These are phyloP conservation scores for Drosophila mojavensis DNA, from an alignment of 1,140 invertebrate species.

Conservation along the genomic window DNA sequence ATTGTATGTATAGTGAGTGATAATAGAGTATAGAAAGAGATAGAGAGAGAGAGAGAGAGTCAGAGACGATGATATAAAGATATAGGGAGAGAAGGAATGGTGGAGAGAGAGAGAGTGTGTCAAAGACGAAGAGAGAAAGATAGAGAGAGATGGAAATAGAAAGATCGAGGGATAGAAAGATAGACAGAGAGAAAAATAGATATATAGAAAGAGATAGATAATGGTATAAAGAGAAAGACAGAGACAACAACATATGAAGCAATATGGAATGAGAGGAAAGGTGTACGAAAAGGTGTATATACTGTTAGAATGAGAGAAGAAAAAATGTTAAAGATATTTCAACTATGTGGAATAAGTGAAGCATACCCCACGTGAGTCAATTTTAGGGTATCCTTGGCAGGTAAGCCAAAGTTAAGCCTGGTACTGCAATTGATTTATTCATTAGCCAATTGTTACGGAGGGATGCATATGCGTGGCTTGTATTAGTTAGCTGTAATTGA, in stretches of 20 bases:
- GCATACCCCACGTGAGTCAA: background rate
- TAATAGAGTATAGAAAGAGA: background rate
- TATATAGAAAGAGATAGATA: background rate
- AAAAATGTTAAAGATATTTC: too few species aligned
- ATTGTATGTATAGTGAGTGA: too few species aligned
- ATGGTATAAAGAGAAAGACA: background rate
- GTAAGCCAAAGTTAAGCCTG: background rate
- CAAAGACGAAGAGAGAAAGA: background rate
- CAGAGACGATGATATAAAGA: background rate
- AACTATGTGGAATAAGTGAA: too few species aligned
- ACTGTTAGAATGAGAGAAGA: too few species aligned
- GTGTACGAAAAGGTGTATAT: too few species aligned
- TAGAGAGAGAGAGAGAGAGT: background rate
- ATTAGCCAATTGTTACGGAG: conserved; percentile 37
- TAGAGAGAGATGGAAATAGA: background rate
- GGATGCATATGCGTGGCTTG: conserved; percentile 27
- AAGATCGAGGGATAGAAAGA: background rate
- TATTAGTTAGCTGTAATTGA: conserved; percentile 60
- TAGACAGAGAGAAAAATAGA: background rate
- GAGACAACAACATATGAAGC: background rate
- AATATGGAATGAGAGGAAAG: too few species aligned
- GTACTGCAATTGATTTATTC: conserved; percentile 58
- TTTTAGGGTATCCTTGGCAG: conserved; percentile 23
- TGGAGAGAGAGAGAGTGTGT: background rate
- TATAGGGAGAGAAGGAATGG: too few species aligned